Base-by-base conservation (phyloP, 2,113 vertebrate genomes). In the Hyperoodon ampullatus region DNA sequence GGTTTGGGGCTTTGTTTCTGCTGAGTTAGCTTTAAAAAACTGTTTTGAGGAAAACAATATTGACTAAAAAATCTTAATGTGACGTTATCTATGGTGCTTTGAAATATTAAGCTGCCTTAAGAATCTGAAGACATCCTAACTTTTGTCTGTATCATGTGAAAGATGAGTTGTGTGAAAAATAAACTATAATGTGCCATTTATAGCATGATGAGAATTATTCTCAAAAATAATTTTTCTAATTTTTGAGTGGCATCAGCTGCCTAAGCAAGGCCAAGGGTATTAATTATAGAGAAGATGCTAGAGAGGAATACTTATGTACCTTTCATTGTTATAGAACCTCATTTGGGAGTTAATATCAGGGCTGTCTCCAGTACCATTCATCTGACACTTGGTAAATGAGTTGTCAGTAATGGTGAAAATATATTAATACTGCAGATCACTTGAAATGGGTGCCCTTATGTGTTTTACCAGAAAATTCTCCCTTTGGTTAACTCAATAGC, bases 381-480 rank as follows among this genome's bases (percentile, higher is more conserved):
- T 90, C 97, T 98, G 97, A 98, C 96, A 98, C 93, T 96, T 97
- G 94, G 94, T 97, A 97, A 98, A 98, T 97, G 98, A 89, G 88
- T 97, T 98, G 98, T 98, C 98, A 98, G 97, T 88, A 97, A 98
- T 98, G 95, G 96, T 97, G 83, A 92, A 97, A 93, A 98, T 97
- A 98, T 97, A 98, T 97, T 98, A 98, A 98, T 97, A 92, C 75
- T 95, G 98, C 81, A 98, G 96, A 98, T 98, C 96, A 96, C 98
- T 96, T 97, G 96, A 98, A 98, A 98, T 98, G 74, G 78, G 95
- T 94, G 92, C 95, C 98, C 98, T 98, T 98, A 97, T 94, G 77
- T 97, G 94, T 92, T 98, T 98, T 97, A 95, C 86, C 98, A 98
- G 97, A 97, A 98, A 97, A 97, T 98, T 97, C 94, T 97, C 90